A percentile compares a stretch with the other conserved stretches of the same genome.
phyloP scores from a whole-genome alignment of 2,888 invertebrate genomes.

The Microdon myrmicae region DNA sequence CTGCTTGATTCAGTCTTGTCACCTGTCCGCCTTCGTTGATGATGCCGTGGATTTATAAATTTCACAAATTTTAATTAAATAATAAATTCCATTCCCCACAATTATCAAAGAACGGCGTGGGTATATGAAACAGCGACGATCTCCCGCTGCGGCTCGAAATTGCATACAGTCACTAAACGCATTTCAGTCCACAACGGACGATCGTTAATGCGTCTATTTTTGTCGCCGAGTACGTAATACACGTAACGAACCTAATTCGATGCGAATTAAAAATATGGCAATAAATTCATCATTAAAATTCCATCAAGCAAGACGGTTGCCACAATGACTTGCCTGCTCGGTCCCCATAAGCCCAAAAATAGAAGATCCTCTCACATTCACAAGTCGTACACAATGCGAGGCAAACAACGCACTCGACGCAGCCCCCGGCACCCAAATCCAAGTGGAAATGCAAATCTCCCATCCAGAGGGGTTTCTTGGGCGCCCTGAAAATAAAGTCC shows the following conservation, averaged over 20 bases:
- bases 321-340: slow-evolving; percentile 33
- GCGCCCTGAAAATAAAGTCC: slow-evolving; percentile 35
- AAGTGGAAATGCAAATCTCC: slow-evolving; percentile 16
- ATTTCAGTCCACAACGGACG: neutral
- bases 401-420: too few species aligned
- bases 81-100: slow-evolving; percentile 25
- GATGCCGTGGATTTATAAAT: slow-evolving; percentile 25
- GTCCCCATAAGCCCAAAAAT: slow-evolving; percentile 31
- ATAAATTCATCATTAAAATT: slow-evolving; percentile 53
- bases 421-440: too few species aligned
- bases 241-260: slow-evolving; percentile 39
- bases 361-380: slow-evolving; percentile 36
- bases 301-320: slow-evolving; percentile 42
- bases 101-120: slow-evolving; percentile 13
- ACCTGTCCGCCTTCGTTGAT: too few species aligned
- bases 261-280: slow-evolving; percentile 48
- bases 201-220: slow-evolving; percentile 29
- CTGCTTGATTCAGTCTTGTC: too few species aligned
- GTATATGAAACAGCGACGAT: slow-evolving; percentile 3
- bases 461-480: slow-evolving; percentile 17
- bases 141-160: slow-evolving; percentile 11
- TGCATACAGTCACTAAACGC: slow-evolving; percentile 5
- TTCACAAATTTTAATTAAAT: slow-evolving; percentile 41
- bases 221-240: too few species aligned
- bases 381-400: slow-evolving; percentile 34